A percentile compares a stretch with the other conserved stretches of the same genome.
These are phyloP conservation scores for Nansenia antarctica DNA, from an alignment of 2,113 vertebrate species.

Conservation along the genomic window DNA sequence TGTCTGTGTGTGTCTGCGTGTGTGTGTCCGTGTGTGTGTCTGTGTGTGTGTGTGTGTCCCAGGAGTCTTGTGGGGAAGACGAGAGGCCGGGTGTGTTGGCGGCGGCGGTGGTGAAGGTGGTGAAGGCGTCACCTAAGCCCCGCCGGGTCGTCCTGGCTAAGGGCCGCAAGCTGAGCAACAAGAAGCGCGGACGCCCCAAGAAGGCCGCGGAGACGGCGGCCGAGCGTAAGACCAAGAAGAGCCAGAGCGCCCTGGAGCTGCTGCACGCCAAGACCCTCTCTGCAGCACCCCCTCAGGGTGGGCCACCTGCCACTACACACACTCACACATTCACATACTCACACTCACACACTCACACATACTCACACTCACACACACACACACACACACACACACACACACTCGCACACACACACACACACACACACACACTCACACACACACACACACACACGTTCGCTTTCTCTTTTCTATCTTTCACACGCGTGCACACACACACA, in stretches of 20 bases:
- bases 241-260: constrained; percentile 88
- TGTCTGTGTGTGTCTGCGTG: background rate
- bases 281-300: constrained; percentile 92
- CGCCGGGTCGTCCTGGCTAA: constrained; percentile 87
- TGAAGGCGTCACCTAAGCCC: constrained; percentile 89
- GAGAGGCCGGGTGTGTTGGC: constrained; percentile 78
- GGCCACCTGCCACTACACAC: background rate
- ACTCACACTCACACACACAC: background rate
- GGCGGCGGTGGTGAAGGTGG: constrained; percentile 17
- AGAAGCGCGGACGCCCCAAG: constrained; percentile 95
- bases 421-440: too few relatives aligned
- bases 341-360: constrained; percentile 1
- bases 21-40: too few relatives aligned
- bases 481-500: too few relatives aligned
- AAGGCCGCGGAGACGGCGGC: constrained; percentile 78
- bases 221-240: constrained; percentile 90
- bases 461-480: too few relatives aligned
- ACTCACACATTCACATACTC: background rate
- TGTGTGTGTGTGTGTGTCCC: constrained; percentile 1
- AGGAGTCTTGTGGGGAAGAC: constrained; percentile 92
- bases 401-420: too few relatives aligned
- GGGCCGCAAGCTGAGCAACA: constrained; percentile 89
- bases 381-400: background rate
- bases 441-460: too few relatives aligned
- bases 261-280: constrained; percentile 89